These are phyloP conservation scores for Calcarius lapponicus DNA, from an alignment of 2,797 vertebrate genomes.

Conservation along the genomic window DNA sequence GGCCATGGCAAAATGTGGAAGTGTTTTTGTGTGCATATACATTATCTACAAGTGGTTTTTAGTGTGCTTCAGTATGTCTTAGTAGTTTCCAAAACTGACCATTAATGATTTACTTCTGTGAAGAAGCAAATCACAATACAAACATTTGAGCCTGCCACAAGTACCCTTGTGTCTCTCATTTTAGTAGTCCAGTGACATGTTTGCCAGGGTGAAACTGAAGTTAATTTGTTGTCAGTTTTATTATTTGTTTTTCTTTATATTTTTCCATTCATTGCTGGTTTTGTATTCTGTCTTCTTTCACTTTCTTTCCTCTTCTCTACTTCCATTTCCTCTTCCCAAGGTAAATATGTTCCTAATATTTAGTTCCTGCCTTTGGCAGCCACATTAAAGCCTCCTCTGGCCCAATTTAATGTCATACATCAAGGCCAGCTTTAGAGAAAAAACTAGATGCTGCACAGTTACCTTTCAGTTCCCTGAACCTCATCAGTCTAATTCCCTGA, in stretches of 20 bases:
- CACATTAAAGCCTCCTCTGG: neutral
- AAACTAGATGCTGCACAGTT: neutral
- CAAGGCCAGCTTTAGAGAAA: neutral
- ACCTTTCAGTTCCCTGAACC: neutral
- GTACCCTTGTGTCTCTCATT: neutral
- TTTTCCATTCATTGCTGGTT: neutral
- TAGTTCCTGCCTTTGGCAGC: neutral
- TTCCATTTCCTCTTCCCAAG: neutral
- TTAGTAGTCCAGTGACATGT: neutral
- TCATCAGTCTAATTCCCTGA: neutral
- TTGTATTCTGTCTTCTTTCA: neutral
- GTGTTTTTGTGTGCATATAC: neutral
- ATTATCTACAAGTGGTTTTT: neutral
- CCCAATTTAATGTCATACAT: neutral
- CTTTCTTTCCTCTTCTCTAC: neutral
- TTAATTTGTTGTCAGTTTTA: neutral
- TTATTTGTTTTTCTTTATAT: neutral
- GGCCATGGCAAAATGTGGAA: neutral
- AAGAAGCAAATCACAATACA: neutral
- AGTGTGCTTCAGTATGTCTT: neutral
- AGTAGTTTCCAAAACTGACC: neutral
- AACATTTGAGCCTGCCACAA: neutral
- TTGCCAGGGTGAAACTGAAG: neutral
- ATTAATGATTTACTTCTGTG: neutral
- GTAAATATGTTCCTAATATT: neutral